Evolutionary conservation across 1,140 invertebrate species (phyloP).

Genomic region (Lucilia sericata): DNA sequence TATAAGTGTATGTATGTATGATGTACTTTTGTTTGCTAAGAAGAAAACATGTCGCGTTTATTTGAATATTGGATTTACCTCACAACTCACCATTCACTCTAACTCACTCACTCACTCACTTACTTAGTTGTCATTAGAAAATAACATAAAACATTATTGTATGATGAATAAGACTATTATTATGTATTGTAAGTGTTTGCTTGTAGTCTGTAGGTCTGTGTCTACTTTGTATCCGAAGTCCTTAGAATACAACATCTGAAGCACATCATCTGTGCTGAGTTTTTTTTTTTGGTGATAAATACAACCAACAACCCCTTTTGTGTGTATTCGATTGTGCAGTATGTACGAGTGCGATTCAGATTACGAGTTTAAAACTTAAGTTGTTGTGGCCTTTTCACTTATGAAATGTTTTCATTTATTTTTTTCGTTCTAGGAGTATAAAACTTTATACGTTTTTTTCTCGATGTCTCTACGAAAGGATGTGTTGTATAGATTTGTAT

Average conservation of each 20-base stretch:
- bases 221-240: constrained; percentile 9
- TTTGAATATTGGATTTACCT: constrained; percentile 43
- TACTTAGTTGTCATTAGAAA: neutral
- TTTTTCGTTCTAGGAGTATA: neutral
- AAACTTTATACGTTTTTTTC: neutral
- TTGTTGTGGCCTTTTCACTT: constrained; percentile 43
- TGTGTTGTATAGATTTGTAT: neutral
- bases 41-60: constrained; percentile 31
- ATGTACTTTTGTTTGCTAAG: neutral
- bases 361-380: neutral
- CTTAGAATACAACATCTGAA: constrained; percentile 24
- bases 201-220: neutral
- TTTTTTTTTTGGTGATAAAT: neutral
- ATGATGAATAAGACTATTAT: no score
- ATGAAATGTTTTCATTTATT: constrained; percentile 1
- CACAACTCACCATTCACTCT: neutral
- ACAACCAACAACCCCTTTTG: neutral
- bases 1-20: neutral
- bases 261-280: neutral
- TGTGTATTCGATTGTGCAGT: neutral
- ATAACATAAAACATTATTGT: no score
- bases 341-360: neutral
- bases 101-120: neutral
- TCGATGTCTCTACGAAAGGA: neutral
- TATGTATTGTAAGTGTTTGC: neutral